Percentiles rank a stretch among this genome's conserved stretches.
These are phyloP conservation scores for Didymodactylos carnosus DNA, from an alignment of 2,888 invertebrate species.

Conservation along the genomic window DNA sequence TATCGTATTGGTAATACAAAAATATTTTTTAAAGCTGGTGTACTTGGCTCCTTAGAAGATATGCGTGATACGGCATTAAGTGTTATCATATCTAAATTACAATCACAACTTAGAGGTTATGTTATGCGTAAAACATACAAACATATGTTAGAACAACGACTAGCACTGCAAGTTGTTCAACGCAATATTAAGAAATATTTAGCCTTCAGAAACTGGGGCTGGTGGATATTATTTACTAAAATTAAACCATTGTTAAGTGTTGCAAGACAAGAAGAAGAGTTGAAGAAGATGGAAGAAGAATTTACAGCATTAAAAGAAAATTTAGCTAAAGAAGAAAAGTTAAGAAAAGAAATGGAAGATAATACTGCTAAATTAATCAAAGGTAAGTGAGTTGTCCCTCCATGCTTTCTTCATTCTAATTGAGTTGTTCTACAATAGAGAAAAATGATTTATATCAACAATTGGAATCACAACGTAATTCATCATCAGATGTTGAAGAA, in stretches of 20 bases:
- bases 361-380: constrained; percentile 74
- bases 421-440: constrained; percentile 39
- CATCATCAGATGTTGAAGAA: constrained; percentile 72
- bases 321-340: constrained; percentile 77
- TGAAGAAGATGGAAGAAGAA: constrained; percentile 84
- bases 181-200: constrained; percentile 98
- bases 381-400: not conserved
- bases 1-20: constrained; percentile 96
- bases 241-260: constrained; percentile 95
- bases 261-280: constrained; percentile 93
- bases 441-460: constrained; percentile 69
- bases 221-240: constrained; percentile 99
- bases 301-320: constrained; percentile 80
- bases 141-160: constrained; percentile 90
- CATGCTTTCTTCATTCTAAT: not conserved
- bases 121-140: constrained; percentile 55
- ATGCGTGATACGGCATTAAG: constrained; percentile 90
- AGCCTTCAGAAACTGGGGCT: constrained; percentile 94
- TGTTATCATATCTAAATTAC: constrained; percentile 81
- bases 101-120: constrained; percentile 76
- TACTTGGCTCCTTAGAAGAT: constrained; percentile 99
- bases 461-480: constrained; percentile 74
- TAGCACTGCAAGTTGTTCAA: constrained; percentile 69
- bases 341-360: constrained; percentile 83
- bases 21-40: constrained; percentile 99